Base-by-base conservation (phyloP, 2,113 vertebrate species). In the Aldabrachelys gigantea region DNA sequence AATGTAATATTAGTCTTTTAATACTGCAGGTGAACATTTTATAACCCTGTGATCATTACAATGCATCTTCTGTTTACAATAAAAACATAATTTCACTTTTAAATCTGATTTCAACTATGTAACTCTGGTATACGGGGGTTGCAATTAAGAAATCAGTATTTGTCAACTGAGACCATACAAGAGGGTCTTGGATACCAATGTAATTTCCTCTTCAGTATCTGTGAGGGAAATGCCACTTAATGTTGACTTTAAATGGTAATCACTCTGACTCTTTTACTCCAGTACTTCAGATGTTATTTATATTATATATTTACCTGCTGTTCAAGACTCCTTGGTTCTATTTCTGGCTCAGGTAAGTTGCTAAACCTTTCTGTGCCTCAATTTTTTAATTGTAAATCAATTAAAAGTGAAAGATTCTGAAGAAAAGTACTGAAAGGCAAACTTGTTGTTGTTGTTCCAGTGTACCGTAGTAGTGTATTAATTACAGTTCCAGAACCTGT, bases 331-430 rank as follows among this genome's bases (percentile, higher is more conserved):
- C 14, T 14, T 84, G 35, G 4, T 89, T 85, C 80, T 97, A 90
- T 94, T 96, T 96, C 62, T 88, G 84, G 22, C 25, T 82, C 17
- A 72, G 96, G 83, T 82, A 96, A 95, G 35, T 89, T 84, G 8
- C 3, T 38, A 65, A 31, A 2, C 29, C 84, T 90, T 82, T 87
- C 69, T 90, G 25, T 10, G 19, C 19, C 79, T 88, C 57, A 87
- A 27, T 3, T 1, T 87, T 91, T 93, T 72, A 72, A 72, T 72
- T 72, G n/a, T 72, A 72, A 72, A 41, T 38, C 65, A 50, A 50
- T 50, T 50, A 50, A 50, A 50, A 50, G 49, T 27, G 3, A 27
- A 16, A 6, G 65, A 29, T 47, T 52, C 0, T 65, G 10, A 76
- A 88, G 0, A 0, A 62, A 88, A 85, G 5, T 50, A 10, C 8